phyloP scores from a whole-genome alignment of 2,888 invertebrate genomes.

The Rhagonycha lutea region DNA sequence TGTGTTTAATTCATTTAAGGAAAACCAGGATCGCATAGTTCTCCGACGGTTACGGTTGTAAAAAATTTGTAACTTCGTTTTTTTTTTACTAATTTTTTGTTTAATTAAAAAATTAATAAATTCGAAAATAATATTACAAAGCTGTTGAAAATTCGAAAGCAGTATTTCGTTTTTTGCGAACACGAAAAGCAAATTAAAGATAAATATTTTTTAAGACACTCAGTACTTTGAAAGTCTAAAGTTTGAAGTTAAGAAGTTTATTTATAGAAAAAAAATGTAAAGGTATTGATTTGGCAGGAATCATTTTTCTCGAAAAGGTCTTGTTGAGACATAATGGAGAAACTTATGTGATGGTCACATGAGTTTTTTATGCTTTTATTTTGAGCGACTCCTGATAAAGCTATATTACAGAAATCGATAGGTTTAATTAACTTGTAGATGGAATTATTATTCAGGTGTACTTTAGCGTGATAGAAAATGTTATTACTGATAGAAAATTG shows the following conservation, averaged over 20 bases:
- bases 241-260: neutral
- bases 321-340: neutral
- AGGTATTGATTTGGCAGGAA: neutral
- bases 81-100: neutral
- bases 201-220: neutral
- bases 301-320: neutral
- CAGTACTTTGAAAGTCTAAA: too few relatives aligned
- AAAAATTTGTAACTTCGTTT: neutral
- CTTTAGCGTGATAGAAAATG: neutral
- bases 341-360: neutral
- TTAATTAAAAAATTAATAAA: neutral
- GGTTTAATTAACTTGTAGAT: neutral
- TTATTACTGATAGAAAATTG: neutral
- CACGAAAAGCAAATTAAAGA: neutral
- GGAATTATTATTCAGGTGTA: neutral
- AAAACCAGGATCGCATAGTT: neutral
- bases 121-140: neutral
- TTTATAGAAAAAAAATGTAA: neutral
- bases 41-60: too few relatives aligned
- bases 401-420: neutral
- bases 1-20: neutral
- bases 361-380: neutral
- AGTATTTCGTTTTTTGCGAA: neutral
- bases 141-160: neutral
- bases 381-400: neutral